Base-by-base conservation (phyloP, 1,140 invertebrate species). In the Chrysopa pallens region DNA sequence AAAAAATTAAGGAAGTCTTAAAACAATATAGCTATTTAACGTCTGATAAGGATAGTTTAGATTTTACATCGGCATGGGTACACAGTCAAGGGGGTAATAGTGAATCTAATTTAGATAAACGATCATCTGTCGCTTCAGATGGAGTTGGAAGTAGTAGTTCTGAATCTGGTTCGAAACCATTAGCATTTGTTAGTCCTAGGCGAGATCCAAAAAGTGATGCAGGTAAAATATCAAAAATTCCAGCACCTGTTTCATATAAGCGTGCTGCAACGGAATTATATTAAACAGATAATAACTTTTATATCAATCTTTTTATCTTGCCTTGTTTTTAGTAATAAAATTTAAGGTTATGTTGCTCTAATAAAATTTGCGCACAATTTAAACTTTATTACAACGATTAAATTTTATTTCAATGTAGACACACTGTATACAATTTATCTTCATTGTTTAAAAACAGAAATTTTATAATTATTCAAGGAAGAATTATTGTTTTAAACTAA, bases 11-110 rank as follows among this genome's bases (percentile, higher is more conserved):
- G 50, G 73, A 74, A 6, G 64, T 83, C 11, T 62, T 83, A 7
- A 72, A 70, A 23, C 70, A 77, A 40, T 81, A 80, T 46, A 53
- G 52, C 38, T 64, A 65, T 40, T 54, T 64, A 8, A 69, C 62
- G 48, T 70, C 78, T 43, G 64, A 68, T 48, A 68, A 67, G 5
- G 67, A 72, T n/a, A 77, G 69, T 29, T 66, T 76, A 45, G 76
- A 78, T 40, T 78, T 78, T 43, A 74, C 76, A 6, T 70, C 70
- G 17, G 74, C 74, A n/a, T 80, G 76, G 76, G 72, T 78, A n/a
- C 74, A 78, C 58, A 74, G 31, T 72, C 46, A 77, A 78, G 52
- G 76, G 75, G 1, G 74, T 70, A 48, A 57, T 78, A 8, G 72
- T 72, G 45, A 62, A 69, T 45, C 27, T 42, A 41, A 13, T 36